These are phyloP conservation scores for Lanius collurio DNA, from an alignment of 2,113 vertebrate species.

Conservation along the genomic window DNA sequence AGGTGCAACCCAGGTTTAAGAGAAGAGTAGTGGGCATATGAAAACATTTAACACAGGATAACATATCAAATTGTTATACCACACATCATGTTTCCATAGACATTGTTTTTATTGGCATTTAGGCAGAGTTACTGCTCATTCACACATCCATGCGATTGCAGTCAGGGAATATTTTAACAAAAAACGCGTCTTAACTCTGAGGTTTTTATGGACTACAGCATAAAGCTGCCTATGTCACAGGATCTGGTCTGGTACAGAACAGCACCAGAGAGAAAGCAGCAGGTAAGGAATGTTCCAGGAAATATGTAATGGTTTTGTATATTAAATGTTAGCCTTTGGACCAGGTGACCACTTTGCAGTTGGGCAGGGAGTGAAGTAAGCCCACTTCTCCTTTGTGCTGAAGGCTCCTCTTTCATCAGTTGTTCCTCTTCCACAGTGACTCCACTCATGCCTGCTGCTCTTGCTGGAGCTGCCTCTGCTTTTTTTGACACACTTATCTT, in stretches of 20 bases:
- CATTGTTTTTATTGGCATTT: not conserved
- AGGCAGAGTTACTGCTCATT: not conserved
- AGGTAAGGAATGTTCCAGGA: not conserved
- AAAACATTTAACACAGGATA: not conserved
- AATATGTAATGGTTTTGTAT: not conserved
- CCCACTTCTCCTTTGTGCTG: not conserved
- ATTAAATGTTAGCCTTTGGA: not conserved
- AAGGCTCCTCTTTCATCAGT: not conserved
- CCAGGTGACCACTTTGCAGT: not conserved
- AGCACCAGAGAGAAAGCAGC: not conserved
- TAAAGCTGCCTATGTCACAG: not conserved
- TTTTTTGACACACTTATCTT: not conserved
- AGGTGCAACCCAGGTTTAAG: constrained; percentile 1
- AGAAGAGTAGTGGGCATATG: not conserved
- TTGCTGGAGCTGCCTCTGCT: not conserved
- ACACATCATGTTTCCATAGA: not conserved
- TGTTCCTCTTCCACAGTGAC: not conserved
- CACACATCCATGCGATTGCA: not conserved
- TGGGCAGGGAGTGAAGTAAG: not conserved
- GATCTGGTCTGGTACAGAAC: not conserved
- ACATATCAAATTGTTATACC: not conserved
- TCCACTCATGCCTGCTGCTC: not conserved
- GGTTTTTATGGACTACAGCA: rapidly evolving
- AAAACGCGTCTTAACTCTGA: not conserved
- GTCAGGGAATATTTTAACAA: not conserved